These are phyloP conservation scores for Mayetiola destructor DNA, from an alignment of 2,888 invertebrate genomes.

Conservation along the genomic window DNA sequence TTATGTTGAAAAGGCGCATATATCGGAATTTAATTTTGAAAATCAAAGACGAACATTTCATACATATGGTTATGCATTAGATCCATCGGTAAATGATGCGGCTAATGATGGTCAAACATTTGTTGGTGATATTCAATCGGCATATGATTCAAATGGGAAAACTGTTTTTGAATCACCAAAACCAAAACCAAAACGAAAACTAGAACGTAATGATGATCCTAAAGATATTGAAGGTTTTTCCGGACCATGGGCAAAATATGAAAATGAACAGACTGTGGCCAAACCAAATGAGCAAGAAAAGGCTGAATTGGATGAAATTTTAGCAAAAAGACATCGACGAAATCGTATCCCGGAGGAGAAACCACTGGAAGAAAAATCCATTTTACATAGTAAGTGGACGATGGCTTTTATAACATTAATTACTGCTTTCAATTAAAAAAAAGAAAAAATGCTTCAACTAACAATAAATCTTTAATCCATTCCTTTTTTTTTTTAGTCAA, in stretches of 20 bases:
- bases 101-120: conserved; percentile 35
- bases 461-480: background rate
- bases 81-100: conserved; percentile 67
- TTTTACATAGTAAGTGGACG: conserved; percentile 65
- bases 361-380: conserved; percentile 86
- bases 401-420: too few species aligned
- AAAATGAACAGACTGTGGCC: conserved; percentile 75
- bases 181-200: conserved; percentile 63
- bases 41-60: conserved; percentile 88
- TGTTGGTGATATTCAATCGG: conserved; percentile 47
- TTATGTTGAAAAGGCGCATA: conserved; percentile 85
- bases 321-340: conserved; percentile 79
- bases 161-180: conserved; percentile 83
- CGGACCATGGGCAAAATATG: conserved; percentile 94
- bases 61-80: conserved; percentile 88
- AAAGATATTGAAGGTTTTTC: conserved; percentile 87
- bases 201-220: conserved; percentile 77
- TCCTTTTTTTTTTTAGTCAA: conserved; percentile 49
- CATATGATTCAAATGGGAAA: conserved; percentile 60
- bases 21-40: conserved; percentile 95
- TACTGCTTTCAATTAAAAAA: background rate
- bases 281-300: conserved; percentile 89
- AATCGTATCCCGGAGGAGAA: conserved; percentile 80
- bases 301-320: conserved; percentile 83
- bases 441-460: background rate